phyloP scores from a whole-genome alignment of 2,797 vertebrate species.

The Florisuga fusca region DNA sequence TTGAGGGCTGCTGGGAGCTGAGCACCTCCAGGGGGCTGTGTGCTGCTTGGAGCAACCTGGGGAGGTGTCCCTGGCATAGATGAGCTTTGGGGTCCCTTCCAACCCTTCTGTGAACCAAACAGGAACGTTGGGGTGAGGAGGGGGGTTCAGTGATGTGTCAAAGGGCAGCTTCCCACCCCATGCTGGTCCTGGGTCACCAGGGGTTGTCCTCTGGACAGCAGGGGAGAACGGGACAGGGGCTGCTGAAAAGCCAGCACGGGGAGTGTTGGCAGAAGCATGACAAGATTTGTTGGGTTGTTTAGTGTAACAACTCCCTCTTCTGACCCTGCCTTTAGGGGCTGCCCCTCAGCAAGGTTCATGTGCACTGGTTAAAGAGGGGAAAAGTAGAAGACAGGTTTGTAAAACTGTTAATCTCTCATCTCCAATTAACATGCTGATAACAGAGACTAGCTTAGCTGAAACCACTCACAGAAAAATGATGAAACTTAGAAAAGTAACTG shows the following conservation, averaged over 20 bases:
- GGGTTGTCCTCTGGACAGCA: not conserved
- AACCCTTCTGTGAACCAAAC: not conserved
- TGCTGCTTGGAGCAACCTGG: not conserved
- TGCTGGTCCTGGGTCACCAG: not conserved
- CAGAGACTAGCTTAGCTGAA: not conserved
- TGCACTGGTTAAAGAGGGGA: accelerated
- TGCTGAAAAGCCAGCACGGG: not conserved
- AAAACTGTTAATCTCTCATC: not conserved
- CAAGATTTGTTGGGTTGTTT: not conserved
- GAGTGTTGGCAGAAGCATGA: not conserved
- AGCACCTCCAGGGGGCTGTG: not conserved
- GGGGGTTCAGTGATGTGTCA: not conserved
- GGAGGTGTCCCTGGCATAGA: no score
- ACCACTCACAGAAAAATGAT: not conserved
- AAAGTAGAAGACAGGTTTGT: accelerated
- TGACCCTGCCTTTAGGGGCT: not conserved
- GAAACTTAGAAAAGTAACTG: not conserved
- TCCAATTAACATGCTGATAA: not conserved
- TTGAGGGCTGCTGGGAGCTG: not conserved
- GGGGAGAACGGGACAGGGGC: not conserved
- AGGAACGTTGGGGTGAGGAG: accelerated
- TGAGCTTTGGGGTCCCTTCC: no score
- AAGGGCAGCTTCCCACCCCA: accelerated
- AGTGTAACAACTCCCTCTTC: not conserved
- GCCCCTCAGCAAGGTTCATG: not conserved